These are phyloP conservation scores for Equus przewalskii DNA, from an alignment of 2,113 vertebrate genomes.

Conservation along the genomic window DNA sequence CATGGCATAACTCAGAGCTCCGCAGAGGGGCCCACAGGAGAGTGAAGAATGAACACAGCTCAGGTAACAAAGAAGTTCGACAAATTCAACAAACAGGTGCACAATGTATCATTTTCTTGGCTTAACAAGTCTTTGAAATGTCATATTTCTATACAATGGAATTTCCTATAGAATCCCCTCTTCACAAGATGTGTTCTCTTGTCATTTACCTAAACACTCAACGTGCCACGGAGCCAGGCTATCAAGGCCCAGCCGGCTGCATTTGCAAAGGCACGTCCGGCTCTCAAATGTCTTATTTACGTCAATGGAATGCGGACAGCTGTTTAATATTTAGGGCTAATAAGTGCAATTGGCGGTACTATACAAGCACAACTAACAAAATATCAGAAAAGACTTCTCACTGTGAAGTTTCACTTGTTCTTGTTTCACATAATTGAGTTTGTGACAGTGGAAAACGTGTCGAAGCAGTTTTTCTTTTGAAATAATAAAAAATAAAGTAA, in stretches of 20 bases:
- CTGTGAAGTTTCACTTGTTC: slow-evolving; percentile 79
- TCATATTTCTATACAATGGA: slow-evolving; percentile 75
- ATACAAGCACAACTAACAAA: slow-evolving; percentile 86
- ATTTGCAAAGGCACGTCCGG: slow-evolving; percentile 89
- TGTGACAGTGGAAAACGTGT: slow-evolving; percentile 70
- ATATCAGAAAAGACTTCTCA: slow-evolving; percentile 84
- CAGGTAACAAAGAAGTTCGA: not conserved
- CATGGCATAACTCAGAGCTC: not conserved
- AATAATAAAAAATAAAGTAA: slow-evolving; percentile 5
- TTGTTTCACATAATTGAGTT: slow-evolving; percentile 74
- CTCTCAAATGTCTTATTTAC: slow-evolving; percentile 92
- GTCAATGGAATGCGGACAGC: slow-evolving; percentile 90
- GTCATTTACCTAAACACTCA: slow-evolving; percentile 84
- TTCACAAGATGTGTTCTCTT: slow-evolving; percentile 73
- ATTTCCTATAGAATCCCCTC: slow-evolving; percentile 83
- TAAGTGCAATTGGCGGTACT: slow-evolving; percentile 91
- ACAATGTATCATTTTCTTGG: slow-evolving; percentile 70
- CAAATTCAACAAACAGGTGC: slow-evolving; percentile 79
- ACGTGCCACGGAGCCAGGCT: slow-evolving; percentile 82
- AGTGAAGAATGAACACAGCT: slow-evolving; percentile 14
- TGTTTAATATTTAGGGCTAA: slow-evolving; percentile 93
- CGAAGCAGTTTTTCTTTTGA: slow-evolving; percentile 70
- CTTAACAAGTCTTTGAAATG: slow-evolving; percentile 73
- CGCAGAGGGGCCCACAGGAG: not conserved
- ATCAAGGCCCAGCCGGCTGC: slow-evolving; percentile 87